These are phyloP conservation scores for Enoplolaimus lenunculus DNA, from an alignment of 2,888 invertebrate genomes.

Conservation along the genomic window DNA sequence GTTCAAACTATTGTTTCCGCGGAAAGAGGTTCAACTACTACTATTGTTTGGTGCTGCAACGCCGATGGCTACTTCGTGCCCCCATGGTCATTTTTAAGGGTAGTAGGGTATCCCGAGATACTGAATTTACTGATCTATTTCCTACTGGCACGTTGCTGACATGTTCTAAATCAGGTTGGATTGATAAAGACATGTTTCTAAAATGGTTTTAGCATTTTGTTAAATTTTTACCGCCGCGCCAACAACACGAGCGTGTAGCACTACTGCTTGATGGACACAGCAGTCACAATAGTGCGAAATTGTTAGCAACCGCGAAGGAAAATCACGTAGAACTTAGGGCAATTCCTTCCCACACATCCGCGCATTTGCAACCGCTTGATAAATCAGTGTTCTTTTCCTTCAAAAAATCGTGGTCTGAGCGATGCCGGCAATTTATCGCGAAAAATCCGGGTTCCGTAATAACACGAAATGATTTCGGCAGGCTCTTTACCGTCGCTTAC, in stretches of 20 bases:
- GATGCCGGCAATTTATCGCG: background rate
- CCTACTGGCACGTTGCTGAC: background rate
- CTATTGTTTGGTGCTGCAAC: background rate
- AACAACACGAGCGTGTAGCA: conserved; percentile 7
- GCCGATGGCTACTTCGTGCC: background rate
- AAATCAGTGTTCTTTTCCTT: background rate
- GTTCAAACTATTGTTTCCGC: background rate
- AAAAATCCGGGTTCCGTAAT: conserved; percentile 2
- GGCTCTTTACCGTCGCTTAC: background rate
- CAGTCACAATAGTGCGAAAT: background rate
- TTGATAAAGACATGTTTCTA: conserved; percentile 4
- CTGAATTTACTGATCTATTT: background rate
- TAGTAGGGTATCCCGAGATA: background rate
- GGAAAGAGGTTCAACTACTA: conserved; percentile 5
- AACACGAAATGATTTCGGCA: background rate
- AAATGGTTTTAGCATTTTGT: no score
- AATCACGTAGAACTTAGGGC: background rate
- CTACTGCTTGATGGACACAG: conserved; percentile 1
- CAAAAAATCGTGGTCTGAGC: conserved; percentile 4
- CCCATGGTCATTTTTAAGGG: background rate
- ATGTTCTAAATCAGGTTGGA: conserved; percentile 3
- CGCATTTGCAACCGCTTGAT: conserved; percentile 16
- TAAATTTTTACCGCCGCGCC: background rate
- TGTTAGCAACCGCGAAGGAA: background rate
- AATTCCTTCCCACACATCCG: conserved; percentile 9